These are phyloP conservation scores for Rotaria macrura DNA, from an alignment of 2,888 invertebrate genomes.

Conservation along the genomic window DNA sequence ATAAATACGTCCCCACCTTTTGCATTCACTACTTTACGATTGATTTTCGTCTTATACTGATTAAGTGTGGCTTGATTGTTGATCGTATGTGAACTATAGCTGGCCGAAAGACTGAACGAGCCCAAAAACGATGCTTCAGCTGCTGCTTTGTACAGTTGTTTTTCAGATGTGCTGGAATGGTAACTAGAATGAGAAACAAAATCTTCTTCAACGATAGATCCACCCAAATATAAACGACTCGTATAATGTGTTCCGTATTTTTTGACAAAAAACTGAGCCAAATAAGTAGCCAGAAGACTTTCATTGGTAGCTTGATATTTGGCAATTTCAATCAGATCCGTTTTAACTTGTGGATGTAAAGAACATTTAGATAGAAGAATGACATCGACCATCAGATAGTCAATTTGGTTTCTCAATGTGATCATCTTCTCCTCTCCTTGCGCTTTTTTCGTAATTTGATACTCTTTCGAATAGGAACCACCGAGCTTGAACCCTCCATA, in stretches of 20 bases:
- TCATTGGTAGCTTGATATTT: neutral
- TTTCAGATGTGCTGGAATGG: neutral
- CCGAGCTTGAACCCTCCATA: neutral
- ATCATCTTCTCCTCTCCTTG: neutral
- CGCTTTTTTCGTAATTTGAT: neutral
- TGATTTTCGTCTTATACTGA: neutral
- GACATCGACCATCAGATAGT: neutral
- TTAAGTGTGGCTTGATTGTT: neutral
- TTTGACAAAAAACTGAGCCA: neutral
- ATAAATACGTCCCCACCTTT: neutral
- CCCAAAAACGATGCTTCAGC: neutral
- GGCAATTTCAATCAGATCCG: neutral
- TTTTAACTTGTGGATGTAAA: neutral
- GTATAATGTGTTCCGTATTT: neutral
- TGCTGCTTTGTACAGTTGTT: neutral
- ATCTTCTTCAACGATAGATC: neutral
- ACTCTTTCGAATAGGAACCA: neutral
- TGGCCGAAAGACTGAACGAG: neutral
- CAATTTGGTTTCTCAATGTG: neutral
- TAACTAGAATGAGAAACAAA: neutral
- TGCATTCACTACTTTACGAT: neutral
- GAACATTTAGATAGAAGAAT: neutral
- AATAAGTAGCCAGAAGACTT: neutral
- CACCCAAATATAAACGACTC: neutral
- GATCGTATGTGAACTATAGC: neutral